phyloP scores from a whole-genome alignment of 1,140 invertebrate genomes.

The Cotesia glomerata region DNA sequence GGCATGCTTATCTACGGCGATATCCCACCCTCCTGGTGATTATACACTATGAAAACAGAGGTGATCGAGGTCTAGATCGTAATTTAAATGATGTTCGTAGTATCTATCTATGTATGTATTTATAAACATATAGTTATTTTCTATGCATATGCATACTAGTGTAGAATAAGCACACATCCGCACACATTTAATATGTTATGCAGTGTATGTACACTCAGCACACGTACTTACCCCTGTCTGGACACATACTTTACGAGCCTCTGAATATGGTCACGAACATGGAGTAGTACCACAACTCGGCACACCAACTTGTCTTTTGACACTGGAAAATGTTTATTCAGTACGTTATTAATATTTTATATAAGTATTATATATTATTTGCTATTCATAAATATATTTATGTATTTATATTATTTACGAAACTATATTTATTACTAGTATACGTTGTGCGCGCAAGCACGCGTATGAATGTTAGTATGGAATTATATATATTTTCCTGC shows the following conservation, averaged over 20 bases:
- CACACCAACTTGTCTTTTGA: constrained; percentile 18
- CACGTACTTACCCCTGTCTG: constrained; percentile 16
- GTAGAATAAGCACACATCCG: background rate
- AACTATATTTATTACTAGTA: background rate
- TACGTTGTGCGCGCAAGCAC: too few relatives aligned
- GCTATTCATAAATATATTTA: background rate
- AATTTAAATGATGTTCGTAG: constrained; percentile 33
- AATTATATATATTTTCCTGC: too few relatives aligned
- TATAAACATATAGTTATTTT: background rate
- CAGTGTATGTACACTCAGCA: background rate
- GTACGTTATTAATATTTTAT: constrained; percentile 9
- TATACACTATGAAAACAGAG: constrained; percentile 22
- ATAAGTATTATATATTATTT: background rate
- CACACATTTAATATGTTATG: background rate
- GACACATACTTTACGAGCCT: constrained; percentile 36
- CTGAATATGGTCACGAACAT: constrained; percentile 38
- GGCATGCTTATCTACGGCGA: constrained; percentile 25
- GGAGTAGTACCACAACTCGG: background rate
- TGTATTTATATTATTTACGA: background rate
- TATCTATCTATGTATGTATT: background rate
- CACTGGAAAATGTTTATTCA: constrained; percentile 26
- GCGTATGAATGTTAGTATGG: too few relatives aligned
- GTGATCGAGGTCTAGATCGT: constrained; percentile 33
- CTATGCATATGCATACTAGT: background rate
- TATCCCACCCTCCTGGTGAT: constrained; percentile 30